Conservation (phyloP, 1,140 invertebrate genomes). For the Pseudomyrmex pallidus region DNA sequence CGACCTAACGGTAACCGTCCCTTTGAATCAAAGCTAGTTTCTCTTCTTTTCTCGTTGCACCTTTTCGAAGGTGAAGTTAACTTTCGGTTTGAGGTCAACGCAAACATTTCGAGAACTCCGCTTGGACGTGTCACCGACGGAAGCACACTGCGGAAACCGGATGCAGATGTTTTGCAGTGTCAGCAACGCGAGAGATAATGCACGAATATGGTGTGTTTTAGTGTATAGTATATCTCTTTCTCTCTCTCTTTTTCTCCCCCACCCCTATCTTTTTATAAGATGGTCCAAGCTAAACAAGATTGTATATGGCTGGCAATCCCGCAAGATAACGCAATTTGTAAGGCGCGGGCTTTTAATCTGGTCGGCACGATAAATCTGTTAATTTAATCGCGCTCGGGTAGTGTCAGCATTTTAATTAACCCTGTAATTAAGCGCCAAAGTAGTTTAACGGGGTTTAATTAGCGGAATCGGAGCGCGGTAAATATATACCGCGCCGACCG, state of each 20-base stretch:
- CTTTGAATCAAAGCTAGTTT: slow-evolving; percentile 7
- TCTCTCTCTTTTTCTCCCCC: not conserved
- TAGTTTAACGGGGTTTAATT: slow-evolving; percentile 50
- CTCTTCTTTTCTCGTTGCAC: not conserved
- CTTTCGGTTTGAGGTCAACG: slow-evolving; percentile 47
- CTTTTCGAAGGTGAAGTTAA: slow-evolving; percentile 20
- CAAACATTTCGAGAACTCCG: slow-evolving; percentile 46
- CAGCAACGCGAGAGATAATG: slow-evolving; percentile 13
- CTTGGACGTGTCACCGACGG: not conserved
- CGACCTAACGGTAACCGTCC: too few species aligned
- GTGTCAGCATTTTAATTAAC: slow-evolving; percentile 54
- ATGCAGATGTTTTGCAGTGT: slow-evolving; percentile 45
- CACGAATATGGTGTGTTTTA: not conserved
- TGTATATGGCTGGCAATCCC: not conserved
- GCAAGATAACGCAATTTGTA: slow-evolving; percentile 42
- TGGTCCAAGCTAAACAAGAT: slow-evolving; percentile 23
- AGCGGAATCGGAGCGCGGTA: slow-evolving; percentile 43
- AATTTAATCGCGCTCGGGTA: slow-evolving; percentile 47
- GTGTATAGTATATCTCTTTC: too few species aligned
- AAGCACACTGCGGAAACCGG: not conserved
- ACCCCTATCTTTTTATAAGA: not conserved
- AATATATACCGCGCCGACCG: slow-evolving; percentile 34
- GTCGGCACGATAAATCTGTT: slow-evolving; percentile 49
- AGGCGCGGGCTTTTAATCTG: slow-evolving; percentile 42
- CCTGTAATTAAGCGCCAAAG: slow-evolving; percentile 50